Evolutionary conservation across 2,797 vertebrate species (phyloP).

Genomic region (Leptoclinus maculatus): DNA sequence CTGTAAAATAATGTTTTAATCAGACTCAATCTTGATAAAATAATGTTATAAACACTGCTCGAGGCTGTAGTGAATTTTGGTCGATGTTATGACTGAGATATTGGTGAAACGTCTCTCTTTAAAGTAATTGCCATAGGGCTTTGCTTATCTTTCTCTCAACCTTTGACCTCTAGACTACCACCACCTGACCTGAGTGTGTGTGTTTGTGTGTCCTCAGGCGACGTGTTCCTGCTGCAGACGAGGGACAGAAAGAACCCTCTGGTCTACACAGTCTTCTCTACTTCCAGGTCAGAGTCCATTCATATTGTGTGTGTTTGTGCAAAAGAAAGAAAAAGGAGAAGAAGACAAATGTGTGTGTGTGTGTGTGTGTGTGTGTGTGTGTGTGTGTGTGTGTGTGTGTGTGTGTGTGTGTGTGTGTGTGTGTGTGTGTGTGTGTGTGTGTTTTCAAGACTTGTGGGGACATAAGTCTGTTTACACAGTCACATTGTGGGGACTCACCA

Average conservation of each 20-base stretch:
- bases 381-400: not conserved
- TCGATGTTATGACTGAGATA: conserved; percentile 44
- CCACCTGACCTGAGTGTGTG: conserved; percentile 56
- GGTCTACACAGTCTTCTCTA: conserved; percentile 94
- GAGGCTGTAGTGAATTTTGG: conserved; percentile 6
- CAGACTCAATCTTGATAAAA: conserved; percentile 11
- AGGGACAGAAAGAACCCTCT: conserved; percentile 93
- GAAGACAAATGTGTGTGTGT: conserved; percentile 2
- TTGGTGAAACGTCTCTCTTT: conserved; percentile 46
- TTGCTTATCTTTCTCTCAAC: conserved; percentile 72
- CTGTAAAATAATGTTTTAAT: not conserved
- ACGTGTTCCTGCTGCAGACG: conserved; percentile 94
- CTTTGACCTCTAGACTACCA: conserved; percentile 65
- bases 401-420: not conserved
- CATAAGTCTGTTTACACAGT: not conserved
- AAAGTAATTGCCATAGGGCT: conserved; percentile 56
- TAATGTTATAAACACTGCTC: not conserved
- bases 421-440: conserved; percentile 10
- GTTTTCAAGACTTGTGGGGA: conserved; percentile 19
- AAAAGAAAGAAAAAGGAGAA: not conserved
- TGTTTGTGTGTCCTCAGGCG: conserved; percentile 83
- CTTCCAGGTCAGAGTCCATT: conserved; percentile 90
- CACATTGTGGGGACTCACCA: not conserved
- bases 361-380: conserved; percentile 9
- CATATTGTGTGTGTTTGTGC: not conserved